Percentiles rank a stretch among this genome's conserved stretches.
phyloP scores from a whole-genome alignment of 2,888 invertebrate genomes.

The Leptinotarsa juncta region DNA sequence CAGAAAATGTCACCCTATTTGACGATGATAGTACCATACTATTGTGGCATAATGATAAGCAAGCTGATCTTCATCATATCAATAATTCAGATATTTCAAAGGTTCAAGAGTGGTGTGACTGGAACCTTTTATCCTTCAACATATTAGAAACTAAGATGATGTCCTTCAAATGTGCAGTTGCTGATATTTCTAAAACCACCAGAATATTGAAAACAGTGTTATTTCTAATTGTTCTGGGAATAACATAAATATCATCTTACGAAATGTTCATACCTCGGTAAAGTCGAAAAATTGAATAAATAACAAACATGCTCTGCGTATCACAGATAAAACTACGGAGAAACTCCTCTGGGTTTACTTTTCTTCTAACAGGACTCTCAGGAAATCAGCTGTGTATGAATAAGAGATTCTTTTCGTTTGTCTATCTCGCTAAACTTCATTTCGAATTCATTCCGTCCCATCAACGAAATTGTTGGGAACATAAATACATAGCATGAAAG shows the following conservation, averaged over 20 bases:
- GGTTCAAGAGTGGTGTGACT: no score
- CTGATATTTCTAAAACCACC: no score
- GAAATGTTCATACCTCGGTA: background rate
- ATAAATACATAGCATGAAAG: background rate
- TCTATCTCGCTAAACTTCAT: background rate
- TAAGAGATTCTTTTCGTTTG: conserved; percentile 1
- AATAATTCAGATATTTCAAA: background rate
- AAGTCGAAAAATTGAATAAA: conserved; percentile 37
- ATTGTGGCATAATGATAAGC: no score
- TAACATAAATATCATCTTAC: background rate
- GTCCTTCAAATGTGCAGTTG: no score
- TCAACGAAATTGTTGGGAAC: background rate
- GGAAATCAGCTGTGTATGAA: conserved; percentile 16
- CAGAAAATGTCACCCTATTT: no score
- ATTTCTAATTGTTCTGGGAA: background rate
- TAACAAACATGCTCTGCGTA: conserved; percentile 22
- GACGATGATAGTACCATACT: no score
- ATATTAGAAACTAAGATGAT: no score
- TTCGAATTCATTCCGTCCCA: background rate
- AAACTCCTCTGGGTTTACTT: background rate
- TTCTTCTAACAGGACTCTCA: conserved; percentile 10
- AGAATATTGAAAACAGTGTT: no score
- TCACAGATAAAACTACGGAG: background rate
- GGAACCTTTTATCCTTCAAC: no score
- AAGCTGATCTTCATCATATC: background rate